Evolutionary conservation across 2,888 invertebrate genomes (phyloP).

Genomic region (Julus scandinavius): DNA sequence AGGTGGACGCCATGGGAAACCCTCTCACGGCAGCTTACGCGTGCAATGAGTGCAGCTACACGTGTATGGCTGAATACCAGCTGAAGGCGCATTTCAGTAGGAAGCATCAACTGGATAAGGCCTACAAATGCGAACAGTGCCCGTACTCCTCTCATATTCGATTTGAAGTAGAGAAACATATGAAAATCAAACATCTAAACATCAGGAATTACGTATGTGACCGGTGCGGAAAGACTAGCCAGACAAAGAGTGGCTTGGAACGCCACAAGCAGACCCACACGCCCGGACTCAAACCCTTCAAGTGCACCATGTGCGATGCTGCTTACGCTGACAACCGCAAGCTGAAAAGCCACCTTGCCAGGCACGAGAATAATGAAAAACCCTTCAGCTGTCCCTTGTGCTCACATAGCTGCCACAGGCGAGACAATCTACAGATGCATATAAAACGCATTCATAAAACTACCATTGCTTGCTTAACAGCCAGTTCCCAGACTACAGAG

Average conservation of each 20-base stretch:
- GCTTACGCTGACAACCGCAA: constrained; percentile 62
- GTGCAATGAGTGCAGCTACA: constrained; percentile 54
- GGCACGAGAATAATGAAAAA: constrained; percentile 58
- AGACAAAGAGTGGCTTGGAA: constrained; percentile 59
- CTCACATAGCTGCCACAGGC: not conserved
- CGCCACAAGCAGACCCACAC: constrained; percentile 62
- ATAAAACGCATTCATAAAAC: constrained; percentile 57
- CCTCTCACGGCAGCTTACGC: not conserved
- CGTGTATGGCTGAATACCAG: constrained; percentile 61
- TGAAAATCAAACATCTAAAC: constrained; percentile 61
- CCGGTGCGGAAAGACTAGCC: constrained; percentile 6
- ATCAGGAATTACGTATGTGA: constrained; percentile 53
- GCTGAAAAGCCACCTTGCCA: constrained; percentile 61
- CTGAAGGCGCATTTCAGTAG: constrained; percentile 61
- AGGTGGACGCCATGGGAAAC: constrained; percentile 6
- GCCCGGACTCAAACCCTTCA: constrained; percentile 60
- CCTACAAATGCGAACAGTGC: constrained; percentile 60
- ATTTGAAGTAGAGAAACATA: constrained; percentile 62
- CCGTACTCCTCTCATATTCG: constrained; percentile 60
- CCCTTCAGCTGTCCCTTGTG: constrained; percentile 45
- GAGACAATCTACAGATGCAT: constrained; percentile 43
- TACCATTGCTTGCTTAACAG: not conserved
- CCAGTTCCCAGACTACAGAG: not conserved
- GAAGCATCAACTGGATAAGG: constrained; percentile 58
- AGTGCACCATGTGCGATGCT: constrained; percentile 60